Base-by-base conservation (phyloP, 1,140 invertebrate genomes). In the Cydia strobilella region DNA sequence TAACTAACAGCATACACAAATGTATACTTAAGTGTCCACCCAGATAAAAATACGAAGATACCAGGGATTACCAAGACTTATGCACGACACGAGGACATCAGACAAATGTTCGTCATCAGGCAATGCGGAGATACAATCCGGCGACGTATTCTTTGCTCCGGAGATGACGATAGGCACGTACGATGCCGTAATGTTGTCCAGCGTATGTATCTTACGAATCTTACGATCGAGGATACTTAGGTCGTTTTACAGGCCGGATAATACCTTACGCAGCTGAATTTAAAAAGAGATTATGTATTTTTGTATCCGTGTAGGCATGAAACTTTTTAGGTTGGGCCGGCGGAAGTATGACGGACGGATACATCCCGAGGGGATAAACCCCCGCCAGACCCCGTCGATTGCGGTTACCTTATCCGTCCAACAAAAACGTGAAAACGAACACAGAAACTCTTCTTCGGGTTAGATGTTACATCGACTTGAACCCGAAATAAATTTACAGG, bases 381-480 rank as follows among this genome's bases (percentile, higher is more conserved):
- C 72, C 35, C 76, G 77, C 77, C 79, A 78, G 69, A 7, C 62
- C 71, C 73, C 45, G 65, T 75, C 75, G 71, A 73, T 77, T 77
- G 77, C 59, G 79, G 80, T 74, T 71, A 62, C 75, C 73, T 75
- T 76, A 79, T 77, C 71, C 39, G 73, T n/a, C 72, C 39, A 75
- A 72, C 75, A 59, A 66, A 77, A 54, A 73, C 31, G 65, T 35
- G 65, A 69, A 35, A 69, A 35, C 65, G 65, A 42, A 69, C 65
- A 39, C 65, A 18, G 51, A 75, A 80, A 75, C 66, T 39, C 35
- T 74, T 80, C 39, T 75, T 69, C 27, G 35, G 65, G 9, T n/a
- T 15, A 69, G 65, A 69, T 18, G 65, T 20, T 69, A 69, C 65
- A 39, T 69, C 23, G 65, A 69, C 65, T 31, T 42, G 65, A 39